Conservation (phyloP, 1,140 invertebrate species). For the Drosophila sulfurigaster region DNA sequence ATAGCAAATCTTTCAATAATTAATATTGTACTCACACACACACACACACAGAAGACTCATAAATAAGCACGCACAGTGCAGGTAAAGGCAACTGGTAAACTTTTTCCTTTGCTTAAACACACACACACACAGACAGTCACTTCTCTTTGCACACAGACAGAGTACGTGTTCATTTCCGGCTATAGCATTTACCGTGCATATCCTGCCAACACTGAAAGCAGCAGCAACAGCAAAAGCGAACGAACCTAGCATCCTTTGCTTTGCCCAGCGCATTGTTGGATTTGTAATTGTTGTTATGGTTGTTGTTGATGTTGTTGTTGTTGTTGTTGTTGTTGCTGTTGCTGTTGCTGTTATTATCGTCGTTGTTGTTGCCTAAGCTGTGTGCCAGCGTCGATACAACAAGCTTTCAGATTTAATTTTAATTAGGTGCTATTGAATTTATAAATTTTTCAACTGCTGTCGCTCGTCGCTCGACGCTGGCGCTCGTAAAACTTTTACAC, state of each 20-base stretch:
- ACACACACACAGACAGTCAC: conserved; percentile 26
- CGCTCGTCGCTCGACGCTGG: conserved; percentile 43
- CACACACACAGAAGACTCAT: conserved; percentile 50
- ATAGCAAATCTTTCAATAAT: conserved; percentile 82
- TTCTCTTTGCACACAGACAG: conserved; percentile 29
- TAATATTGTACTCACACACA: conserved; percentile 65
- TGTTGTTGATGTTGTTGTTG: conserved; percentile 14
- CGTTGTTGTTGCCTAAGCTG: conserved; percentile 54
- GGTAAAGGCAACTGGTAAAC: conserved; percentile 61
- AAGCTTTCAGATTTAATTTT: conserved; percentile 82
- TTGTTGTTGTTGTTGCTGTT: conserved; percentile 16
- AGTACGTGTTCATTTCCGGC: conserved; percentile 80
- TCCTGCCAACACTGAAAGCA: conserved; percentile 51
- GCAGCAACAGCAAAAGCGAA: neutral
- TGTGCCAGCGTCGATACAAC: conserved; percentile 68
- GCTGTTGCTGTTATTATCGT: conserved; percentile 17
- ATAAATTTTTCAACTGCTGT: conserved; percentile 80
- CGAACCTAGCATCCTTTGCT: conserved; percentile 57
- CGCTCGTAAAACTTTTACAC: conserved; percentile 70
- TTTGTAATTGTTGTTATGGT: conserved; percentile 21
- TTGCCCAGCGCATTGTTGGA: conserved; percentile 20
- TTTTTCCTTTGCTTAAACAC: conserved; percentile 45
- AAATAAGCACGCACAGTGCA: conserved; percentile 60
- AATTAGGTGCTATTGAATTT: conserved; percentile 83
- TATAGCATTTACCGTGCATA: conserved; percentile 79